Evolutionary conservation across 2,888 invertebrate species (phyloP), one percentile per base, ranked within the genome.

Genomic region (Cryptocephalus primarius): DNA sequence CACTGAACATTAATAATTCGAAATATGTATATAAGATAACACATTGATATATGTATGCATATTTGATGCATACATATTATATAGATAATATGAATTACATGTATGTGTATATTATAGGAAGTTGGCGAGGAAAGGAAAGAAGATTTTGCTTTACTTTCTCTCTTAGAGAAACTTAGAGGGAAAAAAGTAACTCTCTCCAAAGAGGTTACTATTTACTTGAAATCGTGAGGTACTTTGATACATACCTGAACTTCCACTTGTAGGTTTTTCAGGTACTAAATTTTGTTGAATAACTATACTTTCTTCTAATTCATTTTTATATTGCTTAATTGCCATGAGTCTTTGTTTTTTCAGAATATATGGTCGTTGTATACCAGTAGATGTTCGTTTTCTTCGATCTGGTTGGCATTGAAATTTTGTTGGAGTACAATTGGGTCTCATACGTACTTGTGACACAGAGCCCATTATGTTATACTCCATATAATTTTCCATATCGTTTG

Each of bases 401-500:
- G 44, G 32, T 31, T 38, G 44, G 11, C 44, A 44, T 1, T 13
- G 8, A 39, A 44, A 44, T 39, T 44, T 44, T 39, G 31, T 44
- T 10, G 44, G 44, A 8, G 31, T 13, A 39, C 44, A 44, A 13
- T 39, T 39, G 10, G 39, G 44, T 38, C 13, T 44, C 44, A 44
- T 39, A 6, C 38, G 14, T 10, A 44, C 32, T 32, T 44, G 44
- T 8, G 44, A 38, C 32, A 44, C 44, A 2, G 11, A 39, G 2
- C 44, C 44, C 44, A 44, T 44, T 11, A 39, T 12, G 38, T 39
- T 11, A 38, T 39, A 44, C 11, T 44, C 8, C 39, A 44, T 39
- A 31, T 44, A 44, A 39, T 44, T 44, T 10, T 38, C 39, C 44
- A 44, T 44, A 39, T 44, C 44, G 32, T 44, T 44, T 44, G 44